Conservation (phyloP, 2,797 vertebrate species). For the Poecile montanus region DNA sequence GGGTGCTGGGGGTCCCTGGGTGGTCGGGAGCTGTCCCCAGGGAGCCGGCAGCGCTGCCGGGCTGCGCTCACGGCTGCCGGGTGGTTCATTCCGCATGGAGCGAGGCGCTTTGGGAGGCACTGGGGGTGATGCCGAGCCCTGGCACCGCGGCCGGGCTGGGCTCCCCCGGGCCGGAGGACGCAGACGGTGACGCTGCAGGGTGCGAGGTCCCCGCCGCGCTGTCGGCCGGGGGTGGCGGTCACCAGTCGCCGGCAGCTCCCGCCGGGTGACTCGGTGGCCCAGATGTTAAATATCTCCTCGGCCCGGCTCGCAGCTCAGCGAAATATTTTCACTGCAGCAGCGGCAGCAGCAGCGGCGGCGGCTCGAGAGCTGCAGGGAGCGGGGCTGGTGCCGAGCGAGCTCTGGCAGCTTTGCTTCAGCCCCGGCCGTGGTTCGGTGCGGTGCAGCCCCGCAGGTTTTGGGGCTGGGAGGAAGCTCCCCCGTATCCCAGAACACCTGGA, state of each 20-base stretch:
- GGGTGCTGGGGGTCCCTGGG: not conserved
- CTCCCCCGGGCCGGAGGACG: not conserved
- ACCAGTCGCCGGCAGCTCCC: not conserved
- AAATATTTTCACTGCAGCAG: slow-evolving; percentile 49
- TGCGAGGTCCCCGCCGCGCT: no score
- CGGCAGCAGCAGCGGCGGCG: not conserved
- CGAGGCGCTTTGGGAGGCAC: rapidly evolving
- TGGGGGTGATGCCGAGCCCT: not conserved
- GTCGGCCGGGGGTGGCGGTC: no score
- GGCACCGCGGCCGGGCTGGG: not conserved
- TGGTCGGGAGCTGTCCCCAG: not conserved
- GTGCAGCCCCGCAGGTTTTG: not conserved
- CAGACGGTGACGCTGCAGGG: not conserved
- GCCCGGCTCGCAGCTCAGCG: not conserved
- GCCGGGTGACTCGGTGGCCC: not conserved
- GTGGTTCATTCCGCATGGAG: rapidly evolving
- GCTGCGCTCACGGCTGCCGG: not conserved
- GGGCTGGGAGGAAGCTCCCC: not conserved
- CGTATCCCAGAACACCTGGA: rapidly evolving
- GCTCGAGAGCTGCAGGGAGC: slow-evolving; percentile 14
- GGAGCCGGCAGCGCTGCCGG: rapidly evolving
- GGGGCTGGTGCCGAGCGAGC: not conserved
- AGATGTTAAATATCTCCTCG: not conserved
- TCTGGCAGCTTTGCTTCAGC: not conserved
- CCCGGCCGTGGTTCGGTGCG: not conserved